phyloP scores from a whole-genome alignment of 2,113 vertebrate genomes.

The Morone saxatilis region DNA sequence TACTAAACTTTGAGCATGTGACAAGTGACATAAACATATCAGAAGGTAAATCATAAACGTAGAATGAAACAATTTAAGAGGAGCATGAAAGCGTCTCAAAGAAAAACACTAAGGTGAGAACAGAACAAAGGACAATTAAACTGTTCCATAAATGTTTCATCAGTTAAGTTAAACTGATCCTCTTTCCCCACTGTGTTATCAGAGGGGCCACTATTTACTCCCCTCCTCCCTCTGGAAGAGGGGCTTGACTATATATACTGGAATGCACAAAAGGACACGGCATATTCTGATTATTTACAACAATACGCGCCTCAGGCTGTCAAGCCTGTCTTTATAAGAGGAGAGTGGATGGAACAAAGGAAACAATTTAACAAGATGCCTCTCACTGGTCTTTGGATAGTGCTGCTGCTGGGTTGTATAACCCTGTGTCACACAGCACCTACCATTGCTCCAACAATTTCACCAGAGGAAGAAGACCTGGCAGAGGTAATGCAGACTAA shows the following conservation, averaged over 20 bases:
- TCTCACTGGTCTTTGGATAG: slow-evolving; percentile 30
- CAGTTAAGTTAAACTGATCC: neutral
- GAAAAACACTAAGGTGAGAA: neutral
- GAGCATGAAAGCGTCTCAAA: neutral
- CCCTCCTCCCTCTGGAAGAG: no score
- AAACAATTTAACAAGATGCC: slow-evolving; percentile 33
- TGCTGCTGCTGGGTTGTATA: slow-evolving; percentile 48
- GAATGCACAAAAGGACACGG: neutral
- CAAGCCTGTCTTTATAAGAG: slow-evolving; percentile 4
- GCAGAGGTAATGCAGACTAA: slow-evolving; percentile 67
- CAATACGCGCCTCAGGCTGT: neutral
- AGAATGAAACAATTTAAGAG: neutral
- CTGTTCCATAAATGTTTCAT: neutral
- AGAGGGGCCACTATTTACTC: slow-evolving; percentile 28
- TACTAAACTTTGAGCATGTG: neutral
- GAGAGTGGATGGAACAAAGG: slow-evolving; percentile 6
- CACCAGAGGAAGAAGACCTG: slow-evolving; percentile 53
- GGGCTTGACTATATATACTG: neutral
- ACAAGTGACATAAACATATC: neutral
- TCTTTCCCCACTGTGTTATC: slow-evolving; percentile 38
- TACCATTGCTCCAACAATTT: slow-evolving; percentile 32
- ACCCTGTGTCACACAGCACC: slow-evolving; percentile 62
- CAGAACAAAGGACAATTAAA: neutral
- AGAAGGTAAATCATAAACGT: neutral
- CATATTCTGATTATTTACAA: no score